phyloP scores from a whole-genome alignment of 2,797 vertebrate species.

The Etheostoma nigrum region DNA sequence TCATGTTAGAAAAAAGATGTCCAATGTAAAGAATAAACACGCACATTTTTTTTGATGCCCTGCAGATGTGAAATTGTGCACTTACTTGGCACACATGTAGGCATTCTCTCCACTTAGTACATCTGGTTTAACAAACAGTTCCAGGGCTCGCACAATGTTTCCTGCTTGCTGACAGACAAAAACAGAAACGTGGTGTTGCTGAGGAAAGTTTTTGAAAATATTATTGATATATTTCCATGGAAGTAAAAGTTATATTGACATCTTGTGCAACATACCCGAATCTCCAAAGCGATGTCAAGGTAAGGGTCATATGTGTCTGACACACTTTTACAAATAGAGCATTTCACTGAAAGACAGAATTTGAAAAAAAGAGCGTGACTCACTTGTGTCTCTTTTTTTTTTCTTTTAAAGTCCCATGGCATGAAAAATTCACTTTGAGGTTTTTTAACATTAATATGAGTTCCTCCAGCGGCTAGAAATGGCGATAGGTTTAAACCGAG shows the following conservation, averaged over 20 bases:
- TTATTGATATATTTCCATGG: not conserved
- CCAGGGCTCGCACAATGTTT: conserved; percentile 92
- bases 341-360: conserved; percentile 89
- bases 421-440: too few species aligned
- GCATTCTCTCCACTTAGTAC: conserved; percentile 95
- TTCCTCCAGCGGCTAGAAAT: too few species aligned
- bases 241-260: not conserved
- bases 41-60: not conserved
- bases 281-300: conserved; percentile 95
- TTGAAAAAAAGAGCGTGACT: conserved; percentile 3
- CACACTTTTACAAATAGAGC: conserved; percentile 92
- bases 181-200: not conserved
- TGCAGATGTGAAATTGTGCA: conserved; percentile 7
- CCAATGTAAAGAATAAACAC: conserved; percentile 7
- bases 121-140: conserved; percentile 94
- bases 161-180: conserved; percentile 87
- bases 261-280: conserved; percentile 84
- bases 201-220: not conserved
- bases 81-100: conserved; percentile 97
- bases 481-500: too few species aligned
- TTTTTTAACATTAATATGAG: too few species aligned
- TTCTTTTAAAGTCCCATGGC: not conserved
- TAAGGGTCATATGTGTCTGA: conserved; percentile 96
- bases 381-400: too few species aligned
- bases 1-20: not conserved